Evolutionary conservation across 2,888 invertebrate species (phyloP), one percentile per base, ranked within the genome.

Genomic region (Pristionchus arcanus): DNA sequence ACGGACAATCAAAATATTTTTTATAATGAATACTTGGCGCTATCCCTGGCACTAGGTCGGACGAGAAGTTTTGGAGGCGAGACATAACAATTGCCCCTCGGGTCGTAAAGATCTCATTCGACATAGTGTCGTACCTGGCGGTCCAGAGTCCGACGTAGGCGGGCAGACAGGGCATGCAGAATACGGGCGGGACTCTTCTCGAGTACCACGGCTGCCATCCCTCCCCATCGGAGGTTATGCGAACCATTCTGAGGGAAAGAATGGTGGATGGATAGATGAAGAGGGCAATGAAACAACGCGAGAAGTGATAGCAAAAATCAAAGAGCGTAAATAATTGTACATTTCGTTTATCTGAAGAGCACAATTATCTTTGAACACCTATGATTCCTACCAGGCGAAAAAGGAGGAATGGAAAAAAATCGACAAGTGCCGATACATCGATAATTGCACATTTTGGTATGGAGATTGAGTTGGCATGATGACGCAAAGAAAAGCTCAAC

Each of bases 201-300:
- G 92, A 90, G 91, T 95, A 95, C 95, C 95, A 95, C 25, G 95
- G 95, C 63, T 92, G 93, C 90, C 94, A 95, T 9, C 59, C 59
- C 77, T 95, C 91, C 2, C 91, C 92, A 19, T 92, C 92, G 9
- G 92, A 89, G 42, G 91, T 91, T 53, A 93, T 89, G 37, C 90
- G 90, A 53, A 91, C 92, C 92, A 92, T 92, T 91, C 91, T 87
- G 91, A 91, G 96, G 96, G 92, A 28, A 31, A 42, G n/a, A 63
- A 2, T 11, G 0, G 15, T 1, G 9, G 84, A 55, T 19, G 84
- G 34, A 15, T 13, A 53, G 84, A 42, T 21, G 21, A 49, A 19
- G 11, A 19, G 63, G 28, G 15, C 49, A 87, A n/a, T 21, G 81
- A 42, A 49, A 42, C 11, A 28, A 81, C 4, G 15, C n/a, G 13